These are phyloP conservation scores for Lucilia sericata DNA, from an alignment of 1,140 invertebrate genomes.

Conservation along the genomic window DNA sequence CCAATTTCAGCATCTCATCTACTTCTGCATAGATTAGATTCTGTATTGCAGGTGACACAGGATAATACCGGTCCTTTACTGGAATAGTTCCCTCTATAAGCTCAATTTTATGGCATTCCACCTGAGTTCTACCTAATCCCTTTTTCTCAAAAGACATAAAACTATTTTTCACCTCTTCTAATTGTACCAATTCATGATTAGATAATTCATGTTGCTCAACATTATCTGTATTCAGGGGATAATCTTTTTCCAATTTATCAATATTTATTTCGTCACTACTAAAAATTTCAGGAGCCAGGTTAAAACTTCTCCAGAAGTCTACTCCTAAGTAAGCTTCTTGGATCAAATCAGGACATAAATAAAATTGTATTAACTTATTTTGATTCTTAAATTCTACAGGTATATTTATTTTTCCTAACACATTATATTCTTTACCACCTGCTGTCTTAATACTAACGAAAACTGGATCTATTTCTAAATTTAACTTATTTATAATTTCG, in stretches of 20 bases:
- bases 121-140: slow-evolving; percentile 33
- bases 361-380: not conserved
- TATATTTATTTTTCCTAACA: not conserved
- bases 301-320: not conserved
- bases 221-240: not conserved
- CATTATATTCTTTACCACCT: not conserved
- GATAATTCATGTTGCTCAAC: not conserved
- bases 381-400: not conserved
- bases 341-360: not conserved
- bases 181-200: not conserved
- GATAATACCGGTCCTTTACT: not conserved
- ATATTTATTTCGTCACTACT: too few relatives aligned
- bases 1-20: not conserved
- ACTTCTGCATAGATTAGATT: not conserved
- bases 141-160: slow-evolving; percentile 28
- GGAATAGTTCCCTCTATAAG: not conserved
- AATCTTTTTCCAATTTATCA: not conserved
- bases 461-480: not conserved
- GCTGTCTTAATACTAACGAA: not conserved
- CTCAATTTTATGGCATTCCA: slow-evolving; percentile 34
- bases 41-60: not conserved
- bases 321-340: not conserved
- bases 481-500: not conserved
- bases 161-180: not conserved
- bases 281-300: not conserved